Percentiles rank a stretch among this genome's conserved stretches.
Evolutionary conservation across 2,113 vertebrate species (phyloP).

Genomic region (Rattus norvegicus): DNA sequence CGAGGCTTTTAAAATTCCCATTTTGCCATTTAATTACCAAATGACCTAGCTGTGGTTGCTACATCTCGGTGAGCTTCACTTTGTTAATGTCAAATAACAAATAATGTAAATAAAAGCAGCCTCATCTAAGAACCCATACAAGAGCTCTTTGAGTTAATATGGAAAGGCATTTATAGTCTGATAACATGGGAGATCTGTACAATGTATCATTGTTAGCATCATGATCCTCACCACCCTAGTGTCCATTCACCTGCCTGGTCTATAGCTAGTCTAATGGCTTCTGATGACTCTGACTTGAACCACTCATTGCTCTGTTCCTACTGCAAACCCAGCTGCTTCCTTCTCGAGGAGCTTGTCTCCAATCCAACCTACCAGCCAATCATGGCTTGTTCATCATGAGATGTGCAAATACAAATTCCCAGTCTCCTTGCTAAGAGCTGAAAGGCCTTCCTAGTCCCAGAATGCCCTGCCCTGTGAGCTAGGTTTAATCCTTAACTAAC

Average conservation of each 20-base stretch:
- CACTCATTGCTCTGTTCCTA: no score
- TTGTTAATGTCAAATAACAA: not conserved
- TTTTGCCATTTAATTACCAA: conserved; percentile 1
- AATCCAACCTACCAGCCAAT: not conserved
- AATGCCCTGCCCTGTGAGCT: not conserved
- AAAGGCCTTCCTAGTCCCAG: not conserved
- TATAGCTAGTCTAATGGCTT: not conserved
- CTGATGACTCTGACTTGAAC: not conserved
- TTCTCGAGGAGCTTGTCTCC: not conserved
- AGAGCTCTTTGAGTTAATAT: not conserved
- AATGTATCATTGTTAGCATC: not conserved
- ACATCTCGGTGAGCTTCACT: not conserved
- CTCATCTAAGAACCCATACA: not conserved
- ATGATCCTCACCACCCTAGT: not conserved
- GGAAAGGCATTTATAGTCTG: not conserved
- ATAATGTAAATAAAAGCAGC: not conserved
- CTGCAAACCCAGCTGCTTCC: not conserved
- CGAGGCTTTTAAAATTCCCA: not conserved
- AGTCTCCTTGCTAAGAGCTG: not conserved
- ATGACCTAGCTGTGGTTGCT: not conserved
- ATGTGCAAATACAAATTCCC: not conserved
- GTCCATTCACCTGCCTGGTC: not conserved
- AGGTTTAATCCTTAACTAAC: not conserved
- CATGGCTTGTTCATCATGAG: not conserved
- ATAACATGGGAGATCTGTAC: not conserved